These are phyloP conservation scores for Spatula versicolor DNA, from an alignment of 2,797 vertebrate species.

Conservation along the genomic window DNA sequence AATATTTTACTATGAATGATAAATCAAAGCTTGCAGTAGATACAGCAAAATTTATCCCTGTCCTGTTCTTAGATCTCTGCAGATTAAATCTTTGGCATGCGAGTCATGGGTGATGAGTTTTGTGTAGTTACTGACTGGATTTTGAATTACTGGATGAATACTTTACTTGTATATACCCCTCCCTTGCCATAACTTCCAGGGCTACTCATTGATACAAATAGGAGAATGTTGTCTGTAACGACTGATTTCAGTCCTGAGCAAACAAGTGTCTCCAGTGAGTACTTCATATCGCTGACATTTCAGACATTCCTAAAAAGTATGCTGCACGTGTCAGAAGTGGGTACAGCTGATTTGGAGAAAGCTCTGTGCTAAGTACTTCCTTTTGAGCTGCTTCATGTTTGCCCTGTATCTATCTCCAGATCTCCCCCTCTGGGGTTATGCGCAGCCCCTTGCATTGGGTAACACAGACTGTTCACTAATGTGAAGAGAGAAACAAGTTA, in stretches of 20 bases:
- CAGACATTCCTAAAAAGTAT: background rate
- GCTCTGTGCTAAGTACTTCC: background rate
- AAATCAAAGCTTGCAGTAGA: slow-evolving; percentile 49
- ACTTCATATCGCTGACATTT: background rate
- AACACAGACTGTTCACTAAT: background rate
- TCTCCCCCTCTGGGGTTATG: background rate
- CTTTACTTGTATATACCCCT: background rate
- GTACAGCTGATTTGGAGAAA: background rate
- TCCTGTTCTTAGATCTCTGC: background rate
- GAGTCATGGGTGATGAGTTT: background rate
- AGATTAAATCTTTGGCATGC: background rate
- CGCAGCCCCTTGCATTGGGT: background rate
- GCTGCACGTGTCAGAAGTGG: background rate
- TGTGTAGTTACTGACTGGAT: background rate
- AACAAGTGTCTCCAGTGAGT: background rate
- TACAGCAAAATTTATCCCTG: background rate
- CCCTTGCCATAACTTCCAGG: background rate
- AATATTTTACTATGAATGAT: slow-evolving; percentile 67
- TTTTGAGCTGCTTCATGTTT: background rate
- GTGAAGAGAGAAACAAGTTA: background rate
- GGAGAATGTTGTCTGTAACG: background rate
- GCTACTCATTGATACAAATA: background rate
- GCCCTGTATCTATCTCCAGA: background rate
- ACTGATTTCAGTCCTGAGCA: background rate
- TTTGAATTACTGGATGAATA: background rate